Percentiles rank a stretch among this genome's conserved stretches.
Conservation (phyloP, 2,113 vertebrate genomes). For the Perccottus glenii region DNA sequence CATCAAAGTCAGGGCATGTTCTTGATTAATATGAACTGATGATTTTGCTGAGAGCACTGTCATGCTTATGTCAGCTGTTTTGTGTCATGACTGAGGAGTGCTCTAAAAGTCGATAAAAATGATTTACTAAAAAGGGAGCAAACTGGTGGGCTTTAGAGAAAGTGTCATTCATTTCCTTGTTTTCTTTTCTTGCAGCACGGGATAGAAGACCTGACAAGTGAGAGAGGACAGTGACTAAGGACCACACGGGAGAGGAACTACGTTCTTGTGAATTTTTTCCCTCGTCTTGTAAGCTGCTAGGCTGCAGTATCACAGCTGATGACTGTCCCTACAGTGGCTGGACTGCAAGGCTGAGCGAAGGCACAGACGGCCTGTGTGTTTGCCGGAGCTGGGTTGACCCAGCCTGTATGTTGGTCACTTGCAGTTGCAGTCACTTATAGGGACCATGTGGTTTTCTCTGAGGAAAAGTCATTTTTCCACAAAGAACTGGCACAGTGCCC, state of each 20-base stretch:
- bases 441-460: conserved; percentile 81
- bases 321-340: conserved; percentile 64
- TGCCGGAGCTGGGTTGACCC: conserved; percentile 52
- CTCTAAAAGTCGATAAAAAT: conserved; percentile 69
- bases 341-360: conserved; percentile 67
- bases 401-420: conserved; percentile 73
- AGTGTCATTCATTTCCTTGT: conserved; percentile 71
- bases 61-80: conserved; percentile 69
- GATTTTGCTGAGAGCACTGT: conserved; percentile 50
- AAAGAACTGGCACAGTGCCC: conserved; percentile 80
- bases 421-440: conserved; percentile 61
- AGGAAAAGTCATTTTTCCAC: conserved; percentile 75
- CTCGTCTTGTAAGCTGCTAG: conserved; percentile 30
- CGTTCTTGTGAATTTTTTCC: conserved; percentile 32
- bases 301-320: conserved; percentile 67
- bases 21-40: conserved; percentile 61
- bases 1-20: conserved; percentile 37
- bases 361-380: conserved; percentile 56
- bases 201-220: conserved; percentile 66
- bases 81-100: conserved; percentile 60
- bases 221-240: conserved; percentile 67
- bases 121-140: conserved; percentile 53
- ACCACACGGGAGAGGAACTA: conserved; percentile 47
- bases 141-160: conserved; percentile 49
- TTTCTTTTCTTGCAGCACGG: conserved; percentile 64